These are phyloP conservation scores for Zoanthus solanderi DNA, from an alignment of 92 coral and sea anemone genomes.

Conservation along the genomic window DNA sequence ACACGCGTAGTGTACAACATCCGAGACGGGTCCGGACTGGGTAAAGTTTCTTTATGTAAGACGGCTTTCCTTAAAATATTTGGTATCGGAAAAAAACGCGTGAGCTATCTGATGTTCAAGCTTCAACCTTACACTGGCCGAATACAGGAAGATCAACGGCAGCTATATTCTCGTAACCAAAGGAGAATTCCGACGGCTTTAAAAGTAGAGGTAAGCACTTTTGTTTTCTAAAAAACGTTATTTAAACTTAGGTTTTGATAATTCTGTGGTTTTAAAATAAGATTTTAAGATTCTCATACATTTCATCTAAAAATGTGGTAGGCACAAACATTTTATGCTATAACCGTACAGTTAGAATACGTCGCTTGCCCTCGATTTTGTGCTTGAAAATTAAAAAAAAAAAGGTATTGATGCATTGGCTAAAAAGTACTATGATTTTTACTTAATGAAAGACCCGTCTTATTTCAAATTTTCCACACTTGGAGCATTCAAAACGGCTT, in stretches of 20 bases:
- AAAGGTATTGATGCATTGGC: slow-evolving; percentile 6
- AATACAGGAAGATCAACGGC: slow-evolving; percentile 44
- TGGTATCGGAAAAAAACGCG: slow-evolving; percentile 49
- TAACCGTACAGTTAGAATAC: background rate
- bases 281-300: background rate
- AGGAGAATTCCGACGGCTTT: slow-evolving; percentile 26
- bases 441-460: background rate
- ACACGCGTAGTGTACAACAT: slow-evolving; percentile 37
- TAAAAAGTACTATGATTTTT: background rate
- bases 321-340: background rate
- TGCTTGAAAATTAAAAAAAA: background rate
- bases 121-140: slow-evolving; percentile 41
- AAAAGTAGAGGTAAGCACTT: slow-evolving; percentile 36
- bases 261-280: background rate
- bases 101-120: slow-evolving; percentile 13
- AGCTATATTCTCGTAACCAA: slow-evolving; percentile 19
- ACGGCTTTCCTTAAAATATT: slow-evolving; percentile 55
- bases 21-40: slow-evolving; percentile 50
- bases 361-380: slow-evolving; percentile 19
- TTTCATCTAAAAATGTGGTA: background rate
- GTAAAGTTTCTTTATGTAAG: slow-evolving; percentile 46
- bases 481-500: slow-evolving; percentile 4
- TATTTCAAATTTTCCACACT: background rate
- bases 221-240: slow-evolving; percentile 16
- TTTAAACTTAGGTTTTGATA: background rate